These are phyloP conservation scores for Sorex maritimensis DNA, from an alignment of 2,797 vertebrate genomes.

Conservation along the genomic window DNA sequence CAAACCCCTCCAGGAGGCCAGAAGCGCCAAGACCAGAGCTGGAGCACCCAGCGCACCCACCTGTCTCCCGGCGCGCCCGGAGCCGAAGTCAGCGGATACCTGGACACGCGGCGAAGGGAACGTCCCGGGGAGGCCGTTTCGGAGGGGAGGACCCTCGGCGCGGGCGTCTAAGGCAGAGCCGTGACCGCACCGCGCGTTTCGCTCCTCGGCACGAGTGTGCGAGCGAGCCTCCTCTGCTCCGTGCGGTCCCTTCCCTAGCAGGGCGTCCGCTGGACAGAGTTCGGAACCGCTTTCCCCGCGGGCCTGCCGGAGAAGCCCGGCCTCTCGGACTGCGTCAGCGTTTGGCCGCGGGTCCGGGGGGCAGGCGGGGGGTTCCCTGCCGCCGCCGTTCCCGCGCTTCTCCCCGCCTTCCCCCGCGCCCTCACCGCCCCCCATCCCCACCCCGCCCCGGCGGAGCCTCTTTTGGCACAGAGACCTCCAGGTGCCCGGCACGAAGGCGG, in stretches of 20 bases:
- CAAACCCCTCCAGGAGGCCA: not conserved
- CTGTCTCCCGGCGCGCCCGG: too few species aligned
- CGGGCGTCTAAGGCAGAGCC: not conserved
- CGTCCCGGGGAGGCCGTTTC: too few species aligned
- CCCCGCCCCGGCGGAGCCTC: slow-evolving; percentile 86
- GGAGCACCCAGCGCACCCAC: too few species aligned
- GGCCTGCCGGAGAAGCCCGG: not conserved
- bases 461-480: slow-evolving; percentile 94
- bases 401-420: slow-evolving; percentile 73
- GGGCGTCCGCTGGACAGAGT: not conserved
- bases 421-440: slow-evolving; percentile 4
- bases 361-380: not conserved
- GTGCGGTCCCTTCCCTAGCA: not conserved
- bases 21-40: too few species aligned
- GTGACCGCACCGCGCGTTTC: not conserved
- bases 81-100: too few species aligned
- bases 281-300: not conserved
- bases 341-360: not conserved
- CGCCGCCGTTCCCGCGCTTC: not conserved
- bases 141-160: not conserved
- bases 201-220: not conserved
- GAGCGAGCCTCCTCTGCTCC: not conserved
- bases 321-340: not conserved
- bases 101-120: too few species aligned
- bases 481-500: slow-evolving; percentile 89